phyloP scores from a whole-genome alignment of 2,797 vertebrate genomes.

The Lophius americanus region DNA sequence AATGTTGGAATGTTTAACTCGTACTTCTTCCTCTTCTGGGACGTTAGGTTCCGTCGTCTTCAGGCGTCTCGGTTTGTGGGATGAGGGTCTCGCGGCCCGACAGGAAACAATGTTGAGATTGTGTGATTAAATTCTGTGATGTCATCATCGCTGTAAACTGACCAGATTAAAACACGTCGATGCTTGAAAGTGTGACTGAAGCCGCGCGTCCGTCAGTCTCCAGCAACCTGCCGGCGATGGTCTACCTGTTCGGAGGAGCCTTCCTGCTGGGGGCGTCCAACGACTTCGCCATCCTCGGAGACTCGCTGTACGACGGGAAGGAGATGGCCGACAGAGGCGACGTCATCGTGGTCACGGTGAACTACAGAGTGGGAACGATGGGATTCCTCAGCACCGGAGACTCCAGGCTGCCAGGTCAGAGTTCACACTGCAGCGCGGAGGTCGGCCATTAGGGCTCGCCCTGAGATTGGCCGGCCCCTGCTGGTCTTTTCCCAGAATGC shows the following conservation, averaged over 20 bases:
- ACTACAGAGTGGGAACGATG: conserved; percentile 87
- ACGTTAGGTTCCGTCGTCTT: too few species aligned
- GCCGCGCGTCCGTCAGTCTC: conserved; percentile 78
- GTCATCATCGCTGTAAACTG: too few species aligned
- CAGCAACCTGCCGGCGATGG: conserved; percentile 85
- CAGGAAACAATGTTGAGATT: too few species aligned
- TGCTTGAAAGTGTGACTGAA: too few species aligned
- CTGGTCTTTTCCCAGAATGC: conserved; percentile 34
- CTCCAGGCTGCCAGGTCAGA: conserved; percentile 81
- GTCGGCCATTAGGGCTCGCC: too few species aligned
- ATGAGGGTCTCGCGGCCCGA: too few species aligned
- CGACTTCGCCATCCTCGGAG: conserved; percentile 77
- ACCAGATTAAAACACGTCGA: too few species aligned
- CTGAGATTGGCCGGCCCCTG: not conserved
- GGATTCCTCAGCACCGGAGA: conserved; percentile 92
- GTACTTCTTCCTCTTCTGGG: too few species aligned
- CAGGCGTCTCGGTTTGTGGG: too few species aligned
- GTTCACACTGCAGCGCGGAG: too few species aligned
- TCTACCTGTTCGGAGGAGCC: conserved; percentile 87
- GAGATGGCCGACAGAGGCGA: conserved; percentile 85
- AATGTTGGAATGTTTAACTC: not conserved
- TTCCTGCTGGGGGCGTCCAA: conserved; percentile 84
- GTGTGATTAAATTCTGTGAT: too few species aligned
- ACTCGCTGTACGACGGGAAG: conserved; percentile 87
- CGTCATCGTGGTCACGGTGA: conserved; percentile 87